Evolutionary conservation across 2,888 invertebrate species (phyloP).

Genomic region (Pandemis corylana): DNA sequence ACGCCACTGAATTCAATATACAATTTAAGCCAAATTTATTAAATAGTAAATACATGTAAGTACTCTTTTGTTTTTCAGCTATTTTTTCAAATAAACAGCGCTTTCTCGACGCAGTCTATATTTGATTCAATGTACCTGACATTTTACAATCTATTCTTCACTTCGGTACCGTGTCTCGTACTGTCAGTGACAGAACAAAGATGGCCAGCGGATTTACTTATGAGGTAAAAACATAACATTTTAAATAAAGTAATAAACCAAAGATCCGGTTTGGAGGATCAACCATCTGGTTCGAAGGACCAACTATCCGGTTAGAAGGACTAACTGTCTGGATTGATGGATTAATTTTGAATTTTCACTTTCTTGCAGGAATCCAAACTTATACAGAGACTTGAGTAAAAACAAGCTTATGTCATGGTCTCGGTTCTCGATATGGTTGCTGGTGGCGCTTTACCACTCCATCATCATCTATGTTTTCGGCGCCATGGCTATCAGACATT

Average conservation of each 20-base stretch:
- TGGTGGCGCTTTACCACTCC: conserved; percentile 87
- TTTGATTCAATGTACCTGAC: conserved; percentile 91
- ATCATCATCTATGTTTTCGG: conserved; percentile 86
- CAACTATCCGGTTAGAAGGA: neutral
- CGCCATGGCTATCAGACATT: conserved; percentile 70
- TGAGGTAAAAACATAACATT: conserved; percentile 10
- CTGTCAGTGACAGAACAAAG: conserved; percentile 91
- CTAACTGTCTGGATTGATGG: neutral
- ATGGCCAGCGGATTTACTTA: conserved; percentile 71
- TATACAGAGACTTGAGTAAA: conserved; percentile 87
- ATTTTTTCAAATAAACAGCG: conserved; percentile 82
- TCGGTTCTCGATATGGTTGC: conserved; percentile 87
- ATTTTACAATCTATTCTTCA: conserved; percentile 90
- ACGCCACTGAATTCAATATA: too few species aligned
- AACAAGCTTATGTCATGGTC: conserved; percentile 87
- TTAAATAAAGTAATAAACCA: neutral
- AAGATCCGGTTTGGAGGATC: neutral
- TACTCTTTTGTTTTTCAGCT: conserved; percentile 68
- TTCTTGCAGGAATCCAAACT: conserved; percentile 84
- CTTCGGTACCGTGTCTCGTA: conserved; percentile 89
- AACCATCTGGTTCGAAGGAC: neutral
- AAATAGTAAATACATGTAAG: too few species aligned
- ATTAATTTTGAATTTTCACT: neutral
- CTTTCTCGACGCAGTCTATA: conserved; percentile 87
- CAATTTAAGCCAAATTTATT: too few species aligned